Percentiles rank a stretch among this genome's conserved stretches.
Evolutionary conservation across 2,888 invertebrate species (phyloP).

Genomic region (Lymantria dispar): DNA sequence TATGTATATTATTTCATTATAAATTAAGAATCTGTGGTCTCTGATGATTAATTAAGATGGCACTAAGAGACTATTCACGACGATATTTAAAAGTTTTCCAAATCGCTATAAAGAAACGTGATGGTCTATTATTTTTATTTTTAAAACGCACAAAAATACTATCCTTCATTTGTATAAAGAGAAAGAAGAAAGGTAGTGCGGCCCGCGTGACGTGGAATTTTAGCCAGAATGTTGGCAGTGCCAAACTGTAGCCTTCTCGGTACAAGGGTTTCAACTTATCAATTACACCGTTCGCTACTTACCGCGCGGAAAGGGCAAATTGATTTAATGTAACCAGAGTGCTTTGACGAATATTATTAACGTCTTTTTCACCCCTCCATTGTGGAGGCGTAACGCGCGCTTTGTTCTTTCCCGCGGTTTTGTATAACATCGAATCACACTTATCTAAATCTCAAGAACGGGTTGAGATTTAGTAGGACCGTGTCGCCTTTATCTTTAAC

Average conservation of each 20-base stretch:
- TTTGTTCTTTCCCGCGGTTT: conserved; percentile 77
- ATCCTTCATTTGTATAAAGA: conserved; percentile 40
- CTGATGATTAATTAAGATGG: too few species aligned
- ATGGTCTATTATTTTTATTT: neutral
- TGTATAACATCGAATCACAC: conserved; percentile 77
- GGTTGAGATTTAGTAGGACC: conserved; percentile 30
- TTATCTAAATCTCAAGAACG: conserved; percentile 50
- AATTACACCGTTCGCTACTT: conserved; percentile 83
- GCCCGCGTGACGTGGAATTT: conserved; percentile 29
- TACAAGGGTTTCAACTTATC: conserved; percentile 83
- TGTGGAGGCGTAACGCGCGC: conserved; percentile 68
- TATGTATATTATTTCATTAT: too few species aligned
- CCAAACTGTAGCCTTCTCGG: conserved; percentile 70
- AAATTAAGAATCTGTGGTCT: too few species aligned
- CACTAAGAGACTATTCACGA: too few species aligned
- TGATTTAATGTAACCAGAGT: conserved; percentile 83
- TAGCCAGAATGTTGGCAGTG: conserved; percentile 17
- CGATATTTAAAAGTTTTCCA: too few species aligned
- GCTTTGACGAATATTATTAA: conserved; percentile 83
- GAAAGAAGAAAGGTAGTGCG: conserved; percentile 26
- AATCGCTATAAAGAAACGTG: neutral
- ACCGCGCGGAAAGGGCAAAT: conserved; percentile 82
- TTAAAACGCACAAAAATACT: neutral
- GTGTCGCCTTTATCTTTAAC: conserved; percentile 15
- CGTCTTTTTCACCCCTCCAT: conserved; percentile 79